Conservation (phyloP, 1,140 invertebrate species). For the Lysiphlebus fabarum region DNA sequence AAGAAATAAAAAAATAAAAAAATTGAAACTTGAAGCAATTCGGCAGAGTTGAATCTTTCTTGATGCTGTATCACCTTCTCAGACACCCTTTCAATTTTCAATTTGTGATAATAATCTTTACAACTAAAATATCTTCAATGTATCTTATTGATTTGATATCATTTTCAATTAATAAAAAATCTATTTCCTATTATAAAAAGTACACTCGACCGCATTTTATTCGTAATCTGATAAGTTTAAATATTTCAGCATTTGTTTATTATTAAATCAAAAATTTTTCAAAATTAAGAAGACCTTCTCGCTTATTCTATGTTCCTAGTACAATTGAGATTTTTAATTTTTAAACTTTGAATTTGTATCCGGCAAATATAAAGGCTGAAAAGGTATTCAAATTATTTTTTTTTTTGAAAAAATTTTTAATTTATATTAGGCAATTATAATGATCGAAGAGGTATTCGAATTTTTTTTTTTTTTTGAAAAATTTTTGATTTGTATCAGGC, state of each 20-base stretch:
- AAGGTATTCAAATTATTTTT: too few species aligned
- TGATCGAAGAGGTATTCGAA: too few species aligned
- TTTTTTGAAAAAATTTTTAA: too few species aligned
- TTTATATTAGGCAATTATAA: too few species aligned
- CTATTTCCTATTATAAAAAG: neutral
- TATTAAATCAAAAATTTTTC: neutral
- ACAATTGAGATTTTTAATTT: too few species aligned
- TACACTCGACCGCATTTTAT: neutral
- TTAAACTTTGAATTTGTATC: too few species aligned
- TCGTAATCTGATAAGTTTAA: neutral
- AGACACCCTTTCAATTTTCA: conserved; percentile 53
- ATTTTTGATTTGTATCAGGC: too few species aligned
- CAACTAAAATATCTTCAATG: neutral
- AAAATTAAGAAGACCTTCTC: too few species aligned
- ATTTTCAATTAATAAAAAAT: too few species aligned
- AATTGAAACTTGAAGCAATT: conserved; percentile 24
- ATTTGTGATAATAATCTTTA: conserved; percentile 50
- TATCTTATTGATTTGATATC: neutral
- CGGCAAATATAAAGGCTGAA: too few species aligned
- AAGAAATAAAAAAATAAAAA: conserved; percentile 12
- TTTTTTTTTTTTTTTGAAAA: too few species aligned
- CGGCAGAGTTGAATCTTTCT: conserved; percentile 38
- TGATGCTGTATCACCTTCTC: conserved; percentile 41
- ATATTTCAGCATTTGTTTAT: neutral
- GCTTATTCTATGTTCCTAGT: too few species aligned